Conservation (phyloP, 2,113 vertebrate genomes). For the Hippocampus barbouri region DNA sequence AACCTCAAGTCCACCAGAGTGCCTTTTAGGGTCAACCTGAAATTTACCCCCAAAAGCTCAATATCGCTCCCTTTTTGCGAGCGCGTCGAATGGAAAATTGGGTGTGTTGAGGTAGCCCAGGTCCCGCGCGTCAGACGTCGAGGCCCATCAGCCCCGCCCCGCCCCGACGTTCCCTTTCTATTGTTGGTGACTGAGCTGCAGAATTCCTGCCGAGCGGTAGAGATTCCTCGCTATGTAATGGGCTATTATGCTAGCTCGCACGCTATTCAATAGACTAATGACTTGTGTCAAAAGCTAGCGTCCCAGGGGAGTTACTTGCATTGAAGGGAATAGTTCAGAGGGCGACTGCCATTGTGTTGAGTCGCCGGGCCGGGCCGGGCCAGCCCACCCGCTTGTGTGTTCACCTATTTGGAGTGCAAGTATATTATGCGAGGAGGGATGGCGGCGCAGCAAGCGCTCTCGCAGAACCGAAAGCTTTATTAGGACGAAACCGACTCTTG, state of each 20-base stretch:
- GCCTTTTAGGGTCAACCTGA: too few relatives aligned
- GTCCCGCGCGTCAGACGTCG: conserved; percentile 47
- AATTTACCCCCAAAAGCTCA: background rate
- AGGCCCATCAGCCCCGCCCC: conserved; percentile 38
- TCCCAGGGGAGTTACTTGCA: conserved; percentile 55
- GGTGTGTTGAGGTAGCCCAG: conserved; percentile 42
- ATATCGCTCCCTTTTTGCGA: background rate
- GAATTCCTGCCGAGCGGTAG: conserved; percentile 63
- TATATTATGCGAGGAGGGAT: conserved; percentile 9
- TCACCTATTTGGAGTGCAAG: conserved; percentile 25
- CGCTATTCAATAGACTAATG: conserved; percentile 65
- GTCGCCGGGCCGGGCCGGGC: conserved; percentile 7
- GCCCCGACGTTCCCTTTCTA: conserved; percentile 54
- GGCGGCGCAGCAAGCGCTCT: background rate
- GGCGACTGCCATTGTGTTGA: conserved; percentile 53
- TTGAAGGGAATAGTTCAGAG: conserved; percentile 35
- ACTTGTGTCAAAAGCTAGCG: conserved; percentile 47
- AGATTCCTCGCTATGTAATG: conserved; percentile 67
- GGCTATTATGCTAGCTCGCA: conserved; percentile 60
- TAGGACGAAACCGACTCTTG: conserved; percentile 1
- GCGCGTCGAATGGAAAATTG: conserved; percentile 39
- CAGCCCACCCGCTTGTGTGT: conserved; percentile 1
- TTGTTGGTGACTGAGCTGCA: conserved; percentile 58
- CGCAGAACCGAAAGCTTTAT: background rate
- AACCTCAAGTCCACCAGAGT: too few relatives aligned